Evolutionary conservation across 2,888 invertebrate genomes (phyloP).

Genomic region (Lycia hirtaria): DNA sequence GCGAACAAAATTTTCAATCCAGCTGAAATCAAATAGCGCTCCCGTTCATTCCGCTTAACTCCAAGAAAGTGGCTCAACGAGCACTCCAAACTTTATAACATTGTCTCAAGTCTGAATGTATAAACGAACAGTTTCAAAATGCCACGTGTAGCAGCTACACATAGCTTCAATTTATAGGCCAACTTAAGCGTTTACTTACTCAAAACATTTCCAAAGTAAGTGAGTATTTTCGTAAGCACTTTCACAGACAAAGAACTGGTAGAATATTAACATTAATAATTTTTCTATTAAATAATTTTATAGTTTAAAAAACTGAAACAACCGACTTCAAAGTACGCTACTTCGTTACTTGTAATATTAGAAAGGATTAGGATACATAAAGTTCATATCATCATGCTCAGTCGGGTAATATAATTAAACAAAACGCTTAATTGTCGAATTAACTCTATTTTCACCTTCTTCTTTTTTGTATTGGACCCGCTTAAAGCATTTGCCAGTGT

Average conservation of each 20-base stretch:
- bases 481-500: no score
- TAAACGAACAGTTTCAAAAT: slow-evolving; percentile 59
- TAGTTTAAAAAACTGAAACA: not conserved
- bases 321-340: no score
- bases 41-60: slow-evolving; percentile 60
- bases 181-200: slow-evolving; percentile 17
- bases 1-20: slow-evolving; percentile 60
- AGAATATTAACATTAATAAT: no score
- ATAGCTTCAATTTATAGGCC: slow-evolving; percentile 16
- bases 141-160: slow-evolving; percentile 27
- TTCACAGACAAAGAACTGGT: not conserved
- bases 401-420: no score
- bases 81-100: slow-evolving; percentile 60
- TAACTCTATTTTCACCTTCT: no score
- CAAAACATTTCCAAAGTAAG: slow-evolving; percentile 1
- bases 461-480: no score
- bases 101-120: slow-evolving; percentile 66
- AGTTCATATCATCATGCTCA: no score
- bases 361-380: no score
- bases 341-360: no score
- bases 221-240: not conserved
- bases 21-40: slow-evolving; percentile 63
- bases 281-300: no score
- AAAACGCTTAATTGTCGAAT: no score
- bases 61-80: slow-evolving; percentile 54